These are phyloP conservation scores for Oplegnathus fasciatus DNA, from an alignment of 2,113 vertebrate species.

Conservation along the genomic window DNA sequence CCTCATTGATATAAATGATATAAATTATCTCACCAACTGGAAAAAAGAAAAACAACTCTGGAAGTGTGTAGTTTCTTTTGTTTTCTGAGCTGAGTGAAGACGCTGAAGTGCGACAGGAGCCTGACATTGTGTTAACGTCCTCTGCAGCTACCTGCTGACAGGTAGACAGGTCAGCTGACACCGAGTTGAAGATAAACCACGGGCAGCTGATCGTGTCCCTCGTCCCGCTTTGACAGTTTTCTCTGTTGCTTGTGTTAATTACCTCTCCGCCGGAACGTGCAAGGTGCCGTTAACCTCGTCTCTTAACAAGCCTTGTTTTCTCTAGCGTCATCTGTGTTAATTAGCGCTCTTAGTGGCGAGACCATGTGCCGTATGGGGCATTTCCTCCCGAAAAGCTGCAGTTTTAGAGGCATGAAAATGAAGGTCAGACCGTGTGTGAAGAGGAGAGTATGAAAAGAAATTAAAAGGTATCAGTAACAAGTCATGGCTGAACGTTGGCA, in stretches of 20 bases:
- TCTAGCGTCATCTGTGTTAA: slow-evolving; percentile 56
- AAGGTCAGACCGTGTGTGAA: not conserved
- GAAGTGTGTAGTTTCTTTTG: not conserved
- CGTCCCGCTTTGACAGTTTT: not conserved
- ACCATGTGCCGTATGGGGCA: slow-evolving; percentile 9
- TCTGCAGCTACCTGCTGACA: slow-evolving; percentile 20
- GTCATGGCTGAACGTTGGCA: not conserved
- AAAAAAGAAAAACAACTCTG: not conserved
- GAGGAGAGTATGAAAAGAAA: not conserved
- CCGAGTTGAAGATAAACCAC: not conserved
- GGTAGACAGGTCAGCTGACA: slow-evolving; percentile 9
- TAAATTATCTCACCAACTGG: not conserved
- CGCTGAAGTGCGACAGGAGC: too few species aligned
- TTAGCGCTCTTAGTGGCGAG: slow-evolving; percentile 42
- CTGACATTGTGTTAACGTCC: not conserved
- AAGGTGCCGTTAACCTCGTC: slow-evolving; percentile 50
- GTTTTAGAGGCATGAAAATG: slow-evolving; percentile 20
- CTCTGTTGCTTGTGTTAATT: slow-evolving; percentile 52
- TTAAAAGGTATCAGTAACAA: not conserved
- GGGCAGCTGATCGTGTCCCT: not conserved
- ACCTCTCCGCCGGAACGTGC: slow-evolving; percentile 23
- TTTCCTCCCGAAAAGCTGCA: not conserved
- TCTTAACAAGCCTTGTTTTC: slow-evolving; percentile 59
- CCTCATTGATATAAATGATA: not conserved
- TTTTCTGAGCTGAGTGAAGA: too few species aligned